Conservation (phyloP, 2,797 vertebrate species). For the Neopelma chrysocephalum region DNA sequence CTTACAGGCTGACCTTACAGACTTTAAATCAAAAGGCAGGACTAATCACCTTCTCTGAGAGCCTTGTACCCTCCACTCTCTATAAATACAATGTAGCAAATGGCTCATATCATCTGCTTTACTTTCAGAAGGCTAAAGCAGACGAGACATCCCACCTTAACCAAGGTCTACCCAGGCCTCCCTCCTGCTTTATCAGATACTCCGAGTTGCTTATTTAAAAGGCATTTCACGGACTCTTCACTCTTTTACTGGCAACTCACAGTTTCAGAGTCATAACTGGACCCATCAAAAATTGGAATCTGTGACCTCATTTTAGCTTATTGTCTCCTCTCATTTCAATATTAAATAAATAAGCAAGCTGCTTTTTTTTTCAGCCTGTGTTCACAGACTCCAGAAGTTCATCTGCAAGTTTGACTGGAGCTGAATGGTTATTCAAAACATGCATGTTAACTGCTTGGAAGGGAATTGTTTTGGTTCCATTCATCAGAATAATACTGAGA, state of each 20-base stretch:
- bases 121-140: background rate
- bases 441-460: background rate
- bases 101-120: background rate
- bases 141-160: background rate
- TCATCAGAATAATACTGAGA: background rate
- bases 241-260: background rate
- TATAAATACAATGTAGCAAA: background rate
- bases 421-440: background rate
- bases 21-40: background rate
- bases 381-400: background rate
- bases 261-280: background rate
- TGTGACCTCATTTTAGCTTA: background rate
- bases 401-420: background rate
- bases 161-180: background rate
- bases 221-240: background rate
- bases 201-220: background rate
- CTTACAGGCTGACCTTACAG: background rate
- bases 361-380: background rate
- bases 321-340: background rate
- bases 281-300: background rate
- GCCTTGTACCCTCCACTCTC: background rate
- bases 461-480: background rate
- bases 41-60: background rate
- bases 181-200: background rate
- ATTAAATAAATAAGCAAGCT: background rate